Conservation (phyloP, 2,113 vertebrate species). For the Ancistrus triradiatus region DNA sequence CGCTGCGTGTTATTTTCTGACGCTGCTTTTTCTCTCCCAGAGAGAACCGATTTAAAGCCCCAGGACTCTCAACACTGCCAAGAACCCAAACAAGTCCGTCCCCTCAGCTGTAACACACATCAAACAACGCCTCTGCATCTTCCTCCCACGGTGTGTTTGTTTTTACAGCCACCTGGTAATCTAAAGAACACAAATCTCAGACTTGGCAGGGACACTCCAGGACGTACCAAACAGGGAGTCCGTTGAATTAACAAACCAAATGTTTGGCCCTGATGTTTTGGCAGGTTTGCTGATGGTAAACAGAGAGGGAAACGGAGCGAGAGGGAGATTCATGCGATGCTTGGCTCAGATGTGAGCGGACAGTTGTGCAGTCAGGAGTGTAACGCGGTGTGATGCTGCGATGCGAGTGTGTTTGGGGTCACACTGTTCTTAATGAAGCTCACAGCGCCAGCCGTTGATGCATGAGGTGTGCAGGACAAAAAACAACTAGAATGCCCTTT, state of each 20-base stretch:
- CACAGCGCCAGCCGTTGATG: neutral
- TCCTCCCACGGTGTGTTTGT: constrained; percentile 4
- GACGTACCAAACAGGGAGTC: neutral
- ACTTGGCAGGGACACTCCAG: constrained; percentile 1
- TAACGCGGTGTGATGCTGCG: neutral
- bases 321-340: neutral
- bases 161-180: constrained; percentile 26
- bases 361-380: neutral
- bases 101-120: constrained; percentile 1
- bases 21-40: neutral
- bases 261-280: constrained; percentile 10
- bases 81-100: neutral
- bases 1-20: neutral
- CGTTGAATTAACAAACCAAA: constrained; percentile 29
- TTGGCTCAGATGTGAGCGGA: neutral
- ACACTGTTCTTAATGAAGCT: constrained; percentile 1
- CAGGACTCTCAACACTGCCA: constrained; percentile 25
- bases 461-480: neutral
- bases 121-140: constrained; percentile 8
- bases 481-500: constrained; percentile 12
- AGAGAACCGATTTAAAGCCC: constrained; percentile 10
- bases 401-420: neutral
- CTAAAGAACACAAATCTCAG: constrained; percentile 12
- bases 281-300: constrained; percentile 5
- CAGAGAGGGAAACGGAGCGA: constrained; percentile 4